Percentiles rank a stretch among this genome's conserved stretches.
These are phyloP conservation scores for Drosophila athabasca DNA, from an alignment of 1,140 invertebrate species.

Conservation along the genomic window DNA sequence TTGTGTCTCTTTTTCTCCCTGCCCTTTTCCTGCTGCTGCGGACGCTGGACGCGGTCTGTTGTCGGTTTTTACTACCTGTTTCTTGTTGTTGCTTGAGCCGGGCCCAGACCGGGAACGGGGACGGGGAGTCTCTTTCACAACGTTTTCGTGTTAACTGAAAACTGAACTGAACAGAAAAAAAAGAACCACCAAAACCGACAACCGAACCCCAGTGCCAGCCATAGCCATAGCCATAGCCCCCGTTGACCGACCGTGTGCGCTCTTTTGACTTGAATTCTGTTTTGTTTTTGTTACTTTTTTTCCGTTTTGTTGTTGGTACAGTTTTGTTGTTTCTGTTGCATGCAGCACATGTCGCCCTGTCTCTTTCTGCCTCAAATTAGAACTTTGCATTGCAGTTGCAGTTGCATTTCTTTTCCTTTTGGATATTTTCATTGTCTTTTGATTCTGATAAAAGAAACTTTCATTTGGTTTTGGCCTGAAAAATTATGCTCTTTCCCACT, in stretches of 20 bases:
- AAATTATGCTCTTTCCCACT: background rate
- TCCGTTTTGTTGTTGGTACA: constrained; percentile 56
- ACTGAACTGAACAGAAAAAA: background rate
- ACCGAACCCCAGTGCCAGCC: constrained; percentile 24
- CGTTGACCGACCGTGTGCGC: constrained; percentile 38
- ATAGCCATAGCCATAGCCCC: no score
- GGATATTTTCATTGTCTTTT: no score
- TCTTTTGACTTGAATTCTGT: constrained; percentile 56
- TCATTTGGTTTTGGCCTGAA: constrained; percentile 33
- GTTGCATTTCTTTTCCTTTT: constrained; percentile 2
- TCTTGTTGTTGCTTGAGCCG: constrained; percentile 56
- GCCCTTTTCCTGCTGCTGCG: constrained; percentile 21
- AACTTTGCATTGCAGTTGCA: constrained; percentile 56
- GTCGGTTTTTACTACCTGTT: constrained; percentile 77
- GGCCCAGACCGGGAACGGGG: background rate
- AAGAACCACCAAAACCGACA: constrained; percentile 51
- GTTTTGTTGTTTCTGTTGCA: constrained; percentile 54
- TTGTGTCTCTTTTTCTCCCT: constrained; percentile 7
- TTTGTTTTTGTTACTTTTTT: constrained; percentile 18
- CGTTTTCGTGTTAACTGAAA: constrained; percentile 72
- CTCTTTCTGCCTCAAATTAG: constrained; percentile 51
- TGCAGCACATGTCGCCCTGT: constrained; percentile 27
- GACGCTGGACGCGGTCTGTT: constrained; percentile 23
- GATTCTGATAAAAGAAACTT: constrained; percentile 43
- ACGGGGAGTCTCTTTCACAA: constrained; percentile 52